Conservation (phyloP, 92 coral and sea anemone genomes). For the Virgularia gustaviana region DNA sequence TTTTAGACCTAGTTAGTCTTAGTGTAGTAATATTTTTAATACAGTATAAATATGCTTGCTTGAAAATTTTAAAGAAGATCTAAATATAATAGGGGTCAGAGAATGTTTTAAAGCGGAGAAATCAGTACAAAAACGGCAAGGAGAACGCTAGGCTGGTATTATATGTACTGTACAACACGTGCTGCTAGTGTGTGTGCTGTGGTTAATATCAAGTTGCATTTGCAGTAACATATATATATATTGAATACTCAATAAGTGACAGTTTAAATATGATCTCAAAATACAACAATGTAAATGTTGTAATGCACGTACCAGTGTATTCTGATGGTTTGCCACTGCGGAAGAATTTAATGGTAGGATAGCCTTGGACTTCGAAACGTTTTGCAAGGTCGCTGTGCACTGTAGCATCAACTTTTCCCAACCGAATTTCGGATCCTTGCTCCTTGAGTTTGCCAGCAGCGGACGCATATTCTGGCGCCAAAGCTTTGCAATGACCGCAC, state of each 20-base stretch:
- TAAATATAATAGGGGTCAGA: no score
- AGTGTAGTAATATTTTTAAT: no score
- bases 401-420: constrained; percentile 96
- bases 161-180: no score
- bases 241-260: not conserved
- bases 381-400: constrained; percentile 71
- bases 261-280: not conserved
- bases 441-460: constrained; percentile 78
- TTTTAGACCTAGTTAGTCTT: no score
- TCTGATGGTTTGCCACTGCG: constrained; percentile 68
- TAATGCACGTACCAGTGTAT: constrained; percentile 70
- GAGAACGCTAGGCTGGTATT: no score
- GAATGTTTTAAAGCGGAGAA: not conserved
- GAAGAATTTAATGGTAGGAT: constrained; percentile 96
- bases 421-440: constrained; percentile 65
- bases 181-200: no score
- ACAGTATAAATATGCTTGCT: no score
- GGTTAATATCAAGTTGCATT: no score
- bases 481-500: constrained; percentile 99
- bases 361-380: constrained; percentile 83
- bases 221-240: not conserved
- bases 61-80: no score
- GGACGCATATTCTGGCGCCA: constrained; percentile 88
- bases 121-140: not conserved
- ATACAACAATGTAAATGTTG: not conserved